Conservation (phyloP, 1,140 invertebrate species). For the Ips nitidus region DNA sequence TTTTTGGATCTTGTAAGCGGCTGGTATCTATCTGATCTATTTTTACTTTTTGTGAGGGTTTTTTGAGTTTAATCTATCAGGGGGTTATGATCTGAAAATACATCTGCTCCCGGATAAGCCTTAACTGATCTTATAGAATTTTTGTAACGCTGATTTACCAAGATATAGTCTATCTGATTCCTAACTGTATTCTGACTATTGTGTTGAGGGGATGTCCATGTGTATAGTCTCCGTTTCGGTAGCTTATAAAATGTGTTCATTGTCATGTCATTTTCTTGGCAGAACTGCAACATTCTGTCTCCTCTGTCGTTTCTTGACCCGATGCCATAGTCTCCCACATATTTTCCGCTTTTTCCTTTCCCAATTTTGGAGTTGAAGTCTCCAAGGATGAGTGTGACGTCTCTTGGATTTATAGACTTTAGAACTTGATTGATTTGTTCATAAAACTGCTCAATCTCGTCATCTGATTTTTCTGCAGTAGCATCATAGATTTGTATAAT, state of each 20-base stretch:
- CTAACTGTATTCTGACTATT: constrained; percentile 12
- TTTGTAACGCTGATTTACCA: too few relatives aligned
- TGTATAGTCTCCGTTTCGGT: background rate
- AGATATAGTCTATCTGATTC: background rate
- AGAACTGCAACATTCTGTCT: constrained; percentile 16
- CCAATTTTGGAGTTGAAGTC: constrained; percentile 22
- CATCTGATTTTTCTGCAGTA: background rate
- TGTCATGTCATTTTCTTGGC: constrained; percentile 12
- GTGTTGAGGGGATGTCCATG: background rate
- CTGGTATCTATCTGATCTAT: too few relatives aligned
- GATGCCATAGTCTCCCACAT: constrained; percentile 22
- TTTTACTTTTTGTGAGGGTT: too few relatives aligned
- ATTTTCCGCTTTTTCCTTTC: constrained; percentile 8
- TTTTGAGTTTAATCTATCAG: too few relatives aligned
- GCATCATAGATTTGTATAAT: too few relatives aligned
- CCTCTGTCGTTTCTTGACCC: constrained; percentile 19
- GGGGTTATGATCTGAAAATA: too few relatives aligned
- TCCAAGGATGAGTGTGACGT: constrained; percentile 15
- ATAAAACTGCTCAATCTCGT: constrained; percentile 4
- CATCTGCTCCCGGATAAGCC: too few relatives aligned
- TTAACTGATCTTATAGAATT: too few relatives aligned
- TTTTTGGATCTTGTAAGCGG: too few relatives aligned
- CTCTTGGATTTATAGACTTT: constrained; percentile 6
- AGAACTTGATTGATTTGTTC: constrained; percentile 10
- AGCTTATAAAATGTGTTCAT: constrained; percentile 10